Percentiles rank a stretch among this genome's conserved stretches.
phyloP scores from a whole-genome alignment of 2,797 vertebrate species.

The Scyliorhinus canicula region DNA sequence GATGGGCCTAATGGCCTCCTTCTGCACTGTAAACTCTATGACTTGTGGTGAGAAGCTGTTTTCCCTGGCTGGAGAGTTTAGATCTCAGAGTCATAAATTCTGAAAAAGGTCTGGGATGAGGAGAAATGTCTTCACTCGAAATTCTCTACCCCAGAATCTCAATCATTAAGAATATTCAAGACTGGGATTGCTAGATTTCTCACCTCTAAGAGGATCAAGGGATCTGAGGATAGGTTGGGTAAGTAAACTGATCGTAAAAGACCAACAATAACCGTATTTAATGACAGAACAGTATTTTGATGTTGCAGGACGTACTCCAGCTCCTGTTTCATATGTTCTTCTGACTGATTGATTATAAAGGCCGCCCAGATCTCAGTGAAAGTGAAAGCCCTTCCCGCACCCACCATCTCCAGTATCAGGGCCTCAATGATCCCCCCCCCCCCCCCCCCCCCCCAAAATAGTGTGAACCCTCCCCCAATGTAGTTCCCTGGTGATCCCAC shows the following conservation, averaged over 20 bases:
- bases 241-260: neutral
- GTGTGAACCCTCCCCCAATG: too few species aligned
- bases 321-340: neutral
- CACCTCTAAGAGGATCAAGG: neutral
- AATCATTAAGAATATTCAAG: neutral
- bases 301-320: neutral
- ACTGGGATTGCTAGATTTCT: neutral
- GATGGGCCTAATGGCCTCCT: too few species aligned
- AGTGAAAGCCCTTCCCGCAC: too few species aligned
- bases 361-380: too few species aligned
- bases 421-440: too few species aligned
- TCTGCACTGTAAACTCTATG: too few species aligned
- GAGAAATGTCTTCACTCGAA: neutral
- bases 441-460: too few species aligned
- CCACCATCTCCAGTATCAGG: too few species aligned
- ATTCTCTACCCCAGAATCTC: neutral
- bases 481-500: too few species aligned
- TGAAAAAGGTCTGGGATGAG: neutral
- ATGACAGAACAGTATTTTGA: neutral
- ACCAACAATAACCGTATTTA: neutral
- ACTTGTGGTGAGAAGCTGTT: neutral
- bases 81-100: neutral
- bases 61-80: neutral
- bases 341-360: too few species aligned
- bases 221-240: neutral